Evolutionary conservation across 2,797 vertebrate species (phyloP).

Genomic region (Galaxias olidus): DNA sequence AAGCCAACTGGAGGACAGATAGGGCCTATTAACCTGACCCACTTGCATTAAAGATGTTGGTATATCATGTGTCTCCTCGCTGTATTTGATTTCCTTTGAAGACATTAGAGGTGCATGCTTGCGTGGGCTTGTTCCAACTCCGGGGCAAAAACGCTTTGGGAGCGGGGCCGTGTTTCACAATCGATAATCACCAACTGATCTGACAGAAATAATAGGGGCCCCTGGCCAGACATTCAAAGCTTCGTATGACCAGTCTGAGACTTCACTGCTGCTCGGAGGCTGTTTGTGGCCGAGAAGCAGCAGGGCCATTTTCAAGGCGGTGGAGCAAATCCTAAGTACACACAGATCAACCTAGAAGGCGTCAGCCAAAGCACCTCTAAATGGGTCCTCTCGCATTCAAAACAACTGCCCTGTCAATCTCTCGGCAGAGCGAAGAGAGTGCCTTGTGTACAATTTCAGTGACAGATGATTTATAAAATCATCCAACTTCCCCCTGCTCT

Average conservation of each 20-base stretch:
- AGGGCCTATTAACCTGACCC: constrained; percentile 36
- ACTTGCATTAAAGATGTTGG: constrained; percentile 40
- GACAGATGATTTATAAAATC: not conserved
- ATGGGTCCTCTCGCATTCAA: constrained; percentile 13
- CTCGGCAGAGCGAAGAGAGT: not conserved
- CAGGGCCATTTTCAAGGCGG: constrained; percentile 28
- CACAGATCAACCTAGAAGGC: constrained; percentile 7
- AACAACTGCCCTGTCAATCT: constrained; percentile 5
- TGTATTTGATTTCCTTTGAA: constrained; percentile 48
- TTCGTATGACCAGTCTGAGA: constrained; percentile 22
- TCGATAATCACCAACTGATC: constrained; percentile 56
- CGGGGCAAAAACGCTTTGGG: constrained; percentile 47
- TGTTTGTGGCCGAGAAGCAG: constrained; percentile 30
- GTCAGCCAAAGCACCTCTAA: constrained; percentile 14
- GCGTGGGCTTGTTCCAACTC: constrained; percentile 38
- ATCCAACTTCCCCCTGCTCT: not conserved
- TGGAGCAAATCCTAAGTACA: constrained; percentile 19
- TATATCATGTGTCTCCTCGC: constrained; percentile 29
- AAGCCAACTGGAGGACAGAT: constrained; percentile 21
- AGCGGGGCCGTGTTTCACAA: constrained; percentile 46
- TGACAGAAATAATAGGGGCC: constrained; percentile 48
- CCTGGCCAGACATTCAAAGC: constrained; percentile 32
- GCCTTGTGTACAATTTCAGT: not conserved
- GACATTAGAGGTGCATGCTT: constrained; percentile 46
- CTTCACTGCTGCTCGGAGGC: constrained; percentile 21